These are phyloP conservation scores for Glaucopsyche alexis DNA, from an alignment of 2,888 invertebrate species.

Conservation along the genomic window DNA sequence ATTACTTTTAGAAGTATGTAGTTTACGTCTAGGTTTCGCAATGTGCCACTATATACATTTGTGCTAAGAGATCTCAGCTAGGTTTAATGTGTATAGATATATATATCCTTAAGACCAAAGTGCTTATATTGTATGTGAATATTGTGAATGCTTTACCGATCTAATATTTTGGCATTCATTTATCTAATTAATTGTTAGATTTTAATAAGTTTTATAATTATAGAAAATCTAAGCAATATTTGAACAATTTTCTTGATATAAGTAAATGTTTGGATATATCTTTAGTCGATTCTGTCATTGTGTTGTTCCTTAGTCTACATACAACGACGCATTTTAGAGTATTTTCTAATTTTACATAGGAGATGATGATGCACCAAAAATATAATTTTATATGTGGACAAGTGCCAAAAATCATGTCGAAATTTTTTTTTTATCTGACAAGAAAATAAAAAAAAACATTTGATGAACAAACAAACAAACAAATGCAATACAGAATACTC, in stretches of 20 bases:
- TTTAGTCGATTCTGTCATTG: slow-evolving; percentile 31
- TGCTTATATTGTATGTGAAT: slow-evolving; percentile 30
- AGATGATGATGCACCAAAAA: background rate
- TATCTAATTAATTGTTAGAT: slow-evolving; percentile 45
- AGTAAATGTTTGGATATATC: slow-evolving; percentile 30
- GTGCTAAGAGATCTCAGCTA: slow-evolving; percentile 19
- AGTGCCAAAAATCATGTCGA: background rate
- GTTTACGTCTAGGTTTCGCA: background rate
- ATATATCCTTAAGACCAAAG: slow-evolving; percentile 32
- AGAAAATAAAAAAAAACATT: too few relatives aligned
- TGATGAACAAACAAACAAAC: too few relatives aligned
- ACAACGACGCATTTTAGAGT: slow-evolving; percentile 25
- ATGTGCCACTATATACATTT: background rate
- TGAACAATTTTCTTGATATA: slow-evolving; percentile 42
- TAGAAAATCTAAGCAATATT: slow-evolving; percentile 68
- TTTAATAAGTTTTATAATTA: slow-evolving; percentile 52
- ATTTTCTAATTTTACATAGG: background rate
- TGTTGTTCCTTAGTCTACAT: slow-evolving; percentile 26
- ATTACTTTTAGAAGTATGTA: background rate
- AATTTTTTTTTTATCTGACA: background rate
- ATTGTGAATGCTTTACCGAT: slow-evolving; percentile 27
- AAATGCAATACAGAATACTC: too few relatives aligned
- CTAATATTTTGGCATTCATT: slow-evolving; percentile 47
- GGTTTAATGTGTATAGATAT: background rate
- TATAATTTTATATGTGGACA: background rate